A percentile compares a stretch with the other conserved stretches of the same genome.
These are phyloP conservation scores for Meloidogyne hapla DNA, from an alignment of 1,140 invertebrate genomes.

Conservation along the genomic window DNA sequence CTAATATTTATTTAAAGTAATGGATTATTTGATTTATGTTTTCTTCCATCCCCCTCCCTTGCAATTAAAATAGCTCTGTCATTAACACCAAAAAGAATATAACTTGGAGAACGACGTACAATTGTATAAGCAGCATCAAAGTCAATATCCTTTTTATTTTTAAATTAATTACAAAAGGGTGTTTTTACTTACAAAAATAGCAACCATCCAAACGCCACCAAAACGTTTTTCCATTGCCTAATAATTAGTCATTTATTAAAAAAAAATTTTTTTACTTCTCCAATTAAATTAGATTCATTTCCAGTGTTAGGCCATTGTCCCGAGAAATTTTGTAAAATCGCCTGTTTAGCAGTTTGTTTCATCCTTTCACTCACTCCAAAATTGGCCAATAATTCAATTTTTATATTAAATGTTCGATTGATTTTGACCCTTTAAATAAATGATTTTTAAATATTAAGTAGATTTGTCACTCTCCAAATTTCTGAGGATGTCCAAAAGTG, in stretches of 20 bases:
- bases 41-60: slow-evolving; percentile 22
- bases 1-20: background rate
- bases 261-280: slow-evolving; percentile 12
- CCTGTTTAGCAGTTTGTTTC: slow-evolving; percentile 9
- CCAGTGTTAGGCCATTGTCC: slow-evolving; percentile 27
- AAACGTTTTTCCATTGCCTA: slow-evolving; percentile 35
- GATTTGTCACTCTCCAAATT: no score
- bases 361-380: slow-evolving; percentile 18
- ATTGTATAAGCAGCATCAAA: slow-evolving; percentile 39
- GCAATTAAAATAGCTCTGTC: slow-evolving; percentile 33
- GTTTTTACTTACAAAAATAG: slow-evolving; percentile 26
- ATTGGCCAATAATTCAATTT: slow-evolving; percentile 26
- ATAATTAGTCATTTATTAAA: background rate
- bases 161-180: background rate
- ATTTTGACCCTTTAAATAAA: slow-evolving; percentile 6
- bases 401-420: background rate
- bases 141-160: slow-evolving; percentile 12
- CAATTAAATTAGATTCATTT: slow-evolving; percentile 27
- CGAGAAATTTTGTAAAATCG: slow-evolving; percentile 18
- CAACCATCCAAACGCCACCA: slow-evolving; percentile 34
- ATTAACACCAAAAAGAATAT: slow-evolving; percentile 38
- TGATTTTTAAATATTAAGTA: no score
- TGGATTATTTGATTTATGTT: background rate
- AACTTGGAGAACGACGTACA: slow-evolving; percentile 35
- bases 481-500: no score